Conservation (phyloP, 2,113 vertebrate genomes). For the Leuciscus idus region DNA sequence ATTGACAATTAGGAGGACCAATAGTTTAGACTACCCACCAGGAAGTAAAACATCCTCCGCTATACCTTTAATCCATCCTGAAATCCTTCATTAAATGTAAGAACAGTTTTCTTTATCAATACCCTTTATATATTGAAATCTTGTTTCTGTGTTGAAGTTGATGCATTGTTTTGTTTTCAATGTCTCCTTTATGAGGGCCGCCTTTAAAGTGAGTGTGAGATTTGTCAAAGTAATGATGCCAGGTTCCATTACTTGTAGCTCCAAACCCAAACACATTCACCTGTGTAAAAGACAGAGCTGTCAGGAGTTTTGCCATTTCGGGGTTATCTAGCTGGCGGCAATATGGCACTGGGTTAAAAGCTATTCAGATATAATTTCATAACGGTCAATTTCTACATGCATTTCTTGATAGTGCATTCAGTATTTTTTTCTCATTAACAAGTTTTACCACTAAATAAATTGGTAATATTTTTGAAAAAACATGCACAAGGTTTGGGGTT, state of each 20-base stretch:
- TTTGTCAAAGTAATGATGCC: conserved; percentile 47
- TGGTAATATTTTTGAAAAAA: too few relatives aligned
- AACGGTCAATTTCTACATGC: too few relatives aligned
- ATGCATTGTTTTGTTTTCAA: conserved; percentile 22
- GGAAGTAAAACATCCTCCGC: too few relatives aligned
- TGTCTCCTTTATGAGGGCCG: conserved; percentile 7
- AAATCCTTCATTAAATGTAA: not conserved
- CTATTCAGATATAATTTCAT: too few relatives aligned
- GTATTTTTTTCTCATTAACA: too few relatives aligned
- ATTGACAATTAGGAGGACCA: too few relatives aligned
- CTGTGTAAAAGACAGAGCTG: conserved; percentile 1
- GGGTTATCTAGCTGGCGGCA: not conserved
- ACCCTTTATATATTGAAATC: conserved; percentile 39
- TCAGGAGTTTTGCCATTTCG: not conserved
- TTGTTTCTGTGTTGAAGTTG: conserved; percentile 18
- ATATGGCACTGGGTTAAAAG: too few relatives aligned
- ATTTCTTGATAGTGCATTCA: too few relatives aligned
- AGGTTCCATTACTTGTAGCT: not conserved
- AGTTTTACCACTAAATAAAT: too few relatives aligned
- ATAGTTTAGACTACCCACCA: too few relatives aligned
- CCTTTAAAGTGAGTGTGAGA: not conserved
- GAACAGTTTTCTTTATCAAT: not conserved
- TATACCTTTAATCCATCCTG: too few relatives aligned
- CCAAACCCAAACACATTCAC: conserved; percentile 47
- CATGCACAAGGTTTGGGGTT: too few relatives aligned